Evolutionary conservation across 2,797 vertebrate species (phyloP).

Genomic region (Esox masquinongy): DNA sequence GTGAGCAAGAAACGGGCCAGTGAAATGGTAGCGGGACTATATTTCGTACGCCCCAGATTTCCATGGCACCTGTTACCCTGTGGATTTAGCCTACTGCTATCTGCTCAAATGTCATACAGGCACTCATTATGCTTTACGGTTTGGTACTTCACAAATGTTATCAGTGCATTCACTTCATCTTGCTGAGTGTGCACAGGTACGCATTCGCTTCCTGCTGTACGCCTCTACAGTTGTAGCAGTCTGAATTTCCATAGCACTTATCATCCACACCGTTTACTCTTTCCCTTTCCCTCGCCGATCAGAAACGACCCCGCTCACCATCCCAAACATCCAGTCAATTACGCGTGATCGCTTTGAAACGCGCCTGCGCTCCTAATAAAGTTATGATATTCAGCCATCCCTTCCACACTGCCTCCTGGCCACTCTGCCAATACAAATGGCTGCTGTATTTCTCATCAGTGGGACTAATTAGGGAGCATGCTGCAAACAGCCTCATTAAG

Average conservation of each 20-base stretch:
- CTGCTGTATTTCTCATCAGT: slow-evolving; percentile 42
- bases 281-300: background rate
- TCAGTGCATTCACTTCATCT: background rate
- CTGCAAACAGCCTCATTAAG: slow-evolving; percentile 58
- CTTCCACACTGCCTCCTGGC: slow-evolving; percentile 35
- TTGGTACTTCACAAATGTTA: background rate
- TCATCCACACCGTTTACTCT: background rate
- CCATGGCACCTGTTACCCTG: background rate
- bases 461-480: slow-evolving; percentile 40
- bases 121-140: background rate
- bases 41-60: background rate
- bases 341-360: slow-evolving; percentile 35
- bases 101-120: background rate
- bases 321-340: slow-evolving; percentile 38
- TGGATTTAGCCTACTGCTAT: background rate
- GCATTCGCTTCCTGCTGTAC: background rate
- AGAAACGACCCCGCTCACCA: slow-evolving; percentile 26
- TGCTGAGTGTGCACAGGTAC: background rate
- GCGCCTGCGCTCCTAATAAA: slow-evolving; percentile 14
- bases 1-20: background rate
- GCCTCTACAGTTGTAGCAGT: background rate
- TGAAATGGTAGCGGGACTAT: background rate
- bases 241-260: background rate
- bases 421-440: slow-evolving; percentile 47
- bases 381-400: slow-evolving; percentile 47